Conservation (phyloP, 1,140 invertebrate species). For the Capitella teleta region DNA sequence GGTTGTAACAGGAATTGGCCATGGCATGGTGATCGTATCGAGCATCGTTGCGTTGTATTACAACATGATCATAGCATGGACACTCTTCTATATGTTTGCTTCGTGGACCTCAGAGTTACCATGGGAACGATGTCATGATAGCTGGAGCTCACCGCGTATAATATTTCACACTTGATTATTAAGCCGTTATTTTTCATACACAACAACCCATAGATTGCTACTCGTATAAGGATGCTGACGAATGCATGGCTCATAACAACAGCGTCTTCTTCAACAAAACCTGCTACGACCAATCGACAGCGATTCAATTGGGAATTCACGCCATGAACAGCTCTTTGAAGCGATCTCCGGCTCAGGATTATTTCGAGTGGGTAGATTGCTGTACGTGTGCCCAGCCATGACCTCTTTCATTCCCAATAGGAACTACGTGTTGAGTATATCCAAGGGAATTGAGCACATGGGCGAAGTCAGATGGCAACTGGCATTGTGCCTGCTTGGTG, state of each 20-base stretch:
- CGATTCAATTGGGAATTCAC: background rate
- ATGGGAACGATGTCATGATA: conserved; percentile 7
- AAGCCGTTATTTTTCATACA: no score
- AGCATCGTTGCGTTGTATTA: conserved; percentile 32
- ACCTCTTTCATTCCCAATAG: conserved; percentile 3
- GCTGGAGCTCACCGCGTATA: conserved; percentile 1
- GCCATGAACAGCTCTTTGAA: background rate
- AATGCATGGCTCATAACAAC: background rate
- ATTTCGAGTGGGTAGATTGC: conserved; percentile 12
- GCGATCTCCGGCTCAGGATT: background rate
- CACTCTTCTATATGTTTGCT: conserved; percentile 18
- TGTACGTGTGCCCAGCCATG: no score
- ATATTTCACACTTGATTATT: background rate
- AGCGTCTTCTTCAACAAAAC: background rate
- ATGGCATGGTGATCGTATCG: conserved; percentile 51
- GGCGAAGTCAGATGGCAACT: conserved; percentile 20
- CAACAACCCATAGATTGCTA: background rate
- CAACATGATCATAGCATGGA: conserved; percentile 32
- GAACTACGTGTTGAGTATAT: conserved; percentile 6
- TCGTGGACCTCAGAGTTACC: conserved; percentile 8
- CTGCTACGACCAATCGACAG: background rate
- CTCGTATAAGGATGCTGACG: background rate
- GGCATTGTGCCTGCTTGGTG: conserved; percentile 17
- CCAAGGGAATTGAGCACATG: conserved; percentile 14
- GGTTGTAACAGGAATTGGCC: conserved; percentile 62